phyloP scores from a whole-genome alignment of 2,113 vertebrate genomes.

The Solea solea region DNA sequence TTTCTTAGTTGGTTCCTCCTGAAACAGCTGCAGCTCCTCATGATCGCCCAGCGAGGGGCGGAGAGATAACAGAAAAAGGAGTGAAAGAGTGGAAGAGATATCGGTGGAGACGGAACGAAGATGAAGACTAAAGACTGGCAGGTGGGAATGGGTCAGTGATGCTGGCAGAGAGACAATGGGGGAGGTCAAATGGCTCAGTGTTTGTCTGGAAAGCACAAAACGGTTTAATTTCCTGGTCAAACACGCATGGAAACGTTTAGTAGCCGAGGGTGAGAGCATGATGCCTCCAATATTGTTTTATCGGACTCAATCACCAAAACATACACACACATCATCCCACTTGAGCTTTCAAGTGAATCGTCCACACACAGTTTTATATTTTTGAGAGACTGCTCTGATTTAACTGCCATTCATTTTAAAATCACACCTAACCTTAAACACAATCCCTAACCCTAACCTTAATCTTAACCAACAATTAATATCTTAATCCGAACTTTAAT shows the following conservation, averaged over 20 bases:
- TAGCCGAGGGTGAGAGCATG: constrained; percentile 1
- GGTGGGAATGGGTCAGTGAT: constrained; percentile 36
- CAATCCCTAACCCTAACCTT: too few species aligned
- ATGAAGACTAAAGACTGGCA: constrained; percentile 26
- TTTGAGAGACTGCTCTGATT: too few species aligned
- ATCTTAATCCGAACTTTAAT: too few species aligned
- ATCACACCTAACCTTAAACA: too few species aligned
- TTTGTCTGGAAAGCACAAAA: constrained; percentile 39
- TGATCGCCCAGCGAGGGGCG: constrained; percentile 34
- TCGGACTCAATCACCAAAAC: constrained; percentile 53
- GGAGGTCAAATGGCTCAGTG: constrained; percentile 36
- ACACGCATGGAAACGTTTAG: constrained; percentile 41
- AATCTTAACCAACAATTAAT: too few species aligned
- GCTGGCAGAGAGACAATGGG: constrained; percentile 26
- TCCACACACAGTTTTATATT: not conserved
- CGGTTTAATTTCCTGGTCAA: constrained; percentile 72
- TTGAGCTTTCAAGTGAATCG: constrained; percentile 10
- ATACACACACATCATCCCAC: constrained; percentile 46
- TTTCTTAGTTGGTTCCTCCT: constrained; percentile 36
- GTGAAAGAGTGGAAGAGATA: not conserved
- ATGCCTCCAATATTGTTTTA: constrained; percentile 57
- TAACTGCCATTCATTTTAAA: too few species aligned
- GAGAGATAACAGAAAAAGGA: constrained; percentile 13
- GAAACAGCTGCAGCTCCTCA: constrained; percentile 61
- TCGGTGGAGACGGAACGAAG: not conserved